phyloP scores from a whole-genome alignment of 2,888 invertebrate species.

The Andrena bicolor region DNA sequence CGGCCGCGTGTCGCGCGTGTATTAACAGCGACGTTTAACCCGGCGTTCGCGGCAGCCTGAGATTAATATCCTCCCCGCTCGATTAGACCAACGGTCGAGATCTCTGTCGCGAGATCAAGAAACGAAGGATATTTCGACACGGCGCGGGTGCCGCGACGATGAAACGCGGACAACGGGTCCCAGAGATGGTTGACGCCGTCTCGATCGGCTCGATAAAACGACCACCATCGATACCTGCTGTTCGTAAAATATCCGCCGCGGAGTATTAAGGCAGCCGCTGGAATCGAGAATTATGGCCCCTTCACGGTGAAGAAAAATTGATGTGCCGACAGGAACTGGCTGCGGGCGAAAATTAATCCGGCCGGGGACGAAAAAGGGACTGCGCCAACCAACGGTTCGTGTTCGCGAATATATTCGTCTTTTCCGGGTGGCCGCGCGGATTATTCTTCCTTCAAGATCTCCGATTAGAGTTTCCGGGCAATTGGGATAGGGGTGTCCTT shows the following conservation, averaged over 20 bases:
- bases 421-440: background rate
- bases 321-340: background rate
- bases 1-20: background rate
- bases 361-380: background rate
- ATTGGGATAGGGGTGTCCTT: background rate
- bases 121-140: background rate
- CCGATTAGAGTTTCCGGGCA: background rate
- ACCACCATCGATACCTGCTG: background rate
- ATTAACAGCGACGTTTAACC: constrained; percentile 7
- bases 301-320: constrained; percentile 20
- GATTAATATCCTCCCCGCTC: constrained; percentile 13
- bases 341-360: constrained; percentile 33
- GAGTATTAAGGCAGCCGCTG: background rate
- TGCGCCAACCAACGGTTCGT: background rate
- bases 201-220: constrained; percentile 24
- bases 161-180: background rate
- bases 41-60: background rate
- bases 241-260: constrained; percentile 4
- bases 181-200: background rate
- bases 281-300: constrained; percentile 12
- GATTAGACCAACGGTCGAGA: background rate
- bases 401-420: constrained; percentile 4
- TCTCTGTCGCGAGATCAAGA: background rate
- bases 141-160: background rate
- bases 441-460: background rate